Percentiles rank a stretch among this genome's conserved stretches.
These are phyloP conservation scores for Cotesia glomerata DNA, from an alignment of 1,140 invertebrate species.

Conservation along the genomic window DNA sequence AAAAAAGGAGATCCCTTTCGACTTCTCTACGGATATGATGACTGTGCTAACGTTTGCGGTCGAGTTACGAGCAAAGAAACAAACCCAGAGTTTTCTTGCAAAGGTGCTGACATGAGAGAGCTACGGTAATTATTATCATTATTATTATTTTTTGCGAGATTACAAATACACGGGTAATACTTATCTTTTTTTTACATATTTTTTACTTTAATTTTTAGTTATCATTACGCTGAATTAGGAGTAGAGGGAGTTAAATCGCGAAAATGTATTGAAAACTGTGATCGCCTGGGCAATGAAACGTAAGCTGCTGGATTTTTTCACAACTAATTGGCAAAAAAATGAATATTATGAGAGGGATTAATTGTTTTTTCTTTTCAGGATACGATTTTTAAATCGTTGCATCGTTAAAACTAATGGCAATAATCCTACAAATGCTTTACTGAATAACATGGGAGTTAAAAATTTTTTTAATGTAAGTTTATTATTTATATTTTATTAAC, in stretches of 20 bases:
- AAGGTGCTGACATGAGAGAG: conserved; percentile 60
- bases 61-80: conserved; percentile 51
- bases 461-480: conserved; percentile 65
- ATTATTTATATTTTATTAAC: not conserved
- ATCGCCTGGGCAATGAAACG: too few species aligned
- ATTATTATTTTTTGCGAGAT: not conserved
- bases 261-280: conserved; percentile 4
- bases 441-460: conserved; percentile 63
- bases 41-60: conserved; percentile 74
- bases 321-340: not conserved
- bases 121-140: conserved; percentile 57
- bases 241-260: conserved; percentile 27
- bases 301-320: too few species aligned
- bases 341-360: not conserved
- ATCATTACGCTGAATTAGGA: not conserved
- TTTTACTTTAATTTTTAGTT: too few species aligned
- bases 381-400: conserved; percentile 65
- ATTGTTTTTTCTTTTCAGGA: conserved; percentile 52
- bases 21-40: conserved; percentile 72
- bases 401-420: conserved; percentile 56
- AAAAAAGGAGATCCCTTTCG: conserved; percentile 67
- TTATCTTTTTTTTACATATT: too few species aligned
- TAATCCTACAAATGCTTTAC: conserved; percentile 52
- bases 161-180: too few species aligned
- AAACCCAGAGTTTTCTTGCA: conserved; percentile 53